Conservation (phyloP, 1,140 invertebrate species). For the Streblospio benedicti region DNA sequence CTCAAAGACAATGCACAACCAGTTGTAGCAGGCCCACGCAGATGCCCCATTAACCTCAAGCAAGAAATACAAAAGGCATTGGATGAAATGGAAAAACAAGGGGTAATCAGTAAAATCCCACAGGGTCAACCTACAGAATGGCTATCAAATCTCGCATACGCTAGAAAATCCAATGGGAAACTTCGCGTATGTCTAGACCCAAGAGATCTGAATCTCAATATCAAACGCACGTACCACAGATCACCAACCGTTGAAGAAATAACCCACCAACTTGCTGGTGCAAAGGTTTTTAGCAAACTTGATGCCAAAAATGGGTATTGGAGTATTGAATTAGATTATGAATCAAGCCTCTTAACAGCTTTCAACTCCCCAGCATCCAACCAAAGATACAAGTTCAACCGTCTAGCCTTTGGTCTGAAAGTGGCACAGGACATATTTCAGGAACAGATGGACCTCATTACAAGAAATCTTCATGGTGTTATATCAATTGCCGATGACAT, state of each 20-base stretch:
- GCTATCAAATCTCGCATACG: background rate
- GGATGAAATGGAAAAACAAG: background rate
- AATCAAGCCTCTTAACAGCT: conserved; percentile 1
- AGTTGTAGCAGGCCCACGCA: background rate
- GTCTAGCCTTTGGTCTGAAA: background rate
- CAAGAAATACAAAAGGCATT: background rate
- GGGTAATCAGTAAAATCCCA: background rate
- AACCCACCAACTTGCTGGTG: background rate
- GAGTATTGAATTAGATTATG: background rate
- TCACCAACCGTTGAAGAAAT: background rate
- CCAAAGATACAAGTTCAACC: too few species aligned
- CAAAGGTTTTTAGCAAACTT: background rate
- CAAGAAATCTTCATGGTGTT: background rate
- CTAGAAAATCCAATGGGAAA: background rate
- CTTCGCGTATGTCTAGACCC: conserved; percentile 5
- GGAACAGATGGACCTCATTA: background rate
- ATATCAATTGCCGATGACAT: background rate
- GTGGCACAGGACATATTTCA: background rate
- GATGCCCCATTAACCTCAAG: background rate
- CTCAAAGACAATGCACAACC: background rate
- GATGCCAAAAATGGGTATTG: background rate
- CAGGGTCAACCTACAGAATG: background rate
- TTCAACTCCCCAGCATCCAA: background rate
- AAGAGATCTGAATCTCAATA: background rate
- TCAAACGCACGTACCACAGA: background rate